Conservation (phyloP, 2,888 invertebrate genomes). For the Dicycla oo region DNA sequence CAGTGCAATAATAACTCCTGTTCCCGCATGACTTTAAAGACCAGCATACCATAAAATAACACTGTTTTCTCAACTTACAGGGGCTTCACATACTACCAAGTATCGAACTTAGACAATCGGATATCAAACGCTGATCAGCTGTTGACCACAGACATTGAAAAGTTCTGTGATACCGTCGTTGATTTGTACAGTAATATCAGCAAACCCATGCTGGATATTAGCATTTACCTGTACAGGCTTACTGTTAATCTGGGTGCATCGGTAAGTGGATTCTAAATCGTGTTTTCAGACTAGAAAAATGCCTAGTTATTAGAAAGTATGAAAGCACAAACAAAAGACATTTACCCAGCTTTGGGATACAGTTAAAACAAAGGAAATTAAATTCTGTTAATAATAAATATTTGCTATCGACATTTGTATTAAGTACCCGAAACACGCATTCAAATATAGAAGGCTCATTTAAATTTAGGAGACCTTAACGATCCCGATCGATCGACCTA, state of each 20-base stretch:
- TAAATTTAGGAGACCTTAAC: neutral
- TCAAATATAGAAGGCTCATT: neutral
- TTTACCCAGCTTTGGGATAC: neutral
- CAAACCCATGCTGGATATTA: constrained; percentile 98
- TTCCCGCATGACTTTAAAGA: neutral
- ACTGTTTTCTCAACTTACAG: constrained; percentile 81
- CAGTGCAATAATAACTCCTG: neutral
- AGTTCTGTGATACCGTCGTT: constrained; percentile 98
- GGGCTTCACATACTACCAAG: constrained; percentile 98
- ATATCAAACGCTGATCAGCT: constrained; percentile 99
- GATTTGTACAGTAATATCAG: constrained; percentile 99
- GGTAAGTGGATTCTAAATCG: constrained; percentile 81
- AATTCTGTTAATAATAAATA: neutral
- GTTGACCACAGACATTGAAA: constrained; percentile 98
- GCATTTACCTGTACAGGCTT: constrained; percentile 97
- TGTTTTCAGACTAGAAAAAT: neutral
- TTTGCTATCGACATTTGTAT: neutral
- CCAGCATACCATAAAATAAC: neutral
- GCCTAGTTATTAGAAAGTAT: neutral
- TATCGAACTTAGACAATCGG: constrained; percentile 98
- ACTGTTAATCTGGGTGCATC: constrained; percentile 96
- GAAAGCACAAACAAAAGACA: neutral
- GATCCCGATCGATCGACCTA: neutral
- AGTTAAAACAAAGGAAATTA: neutral
- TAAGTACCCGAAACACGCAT: neutral